Evolutionary conservation across 2,113 vertebrate species (phyloP), one percentile per base, ranked within the genome.

Genomic region (Sinocyclocheilus grahami): DNA sequence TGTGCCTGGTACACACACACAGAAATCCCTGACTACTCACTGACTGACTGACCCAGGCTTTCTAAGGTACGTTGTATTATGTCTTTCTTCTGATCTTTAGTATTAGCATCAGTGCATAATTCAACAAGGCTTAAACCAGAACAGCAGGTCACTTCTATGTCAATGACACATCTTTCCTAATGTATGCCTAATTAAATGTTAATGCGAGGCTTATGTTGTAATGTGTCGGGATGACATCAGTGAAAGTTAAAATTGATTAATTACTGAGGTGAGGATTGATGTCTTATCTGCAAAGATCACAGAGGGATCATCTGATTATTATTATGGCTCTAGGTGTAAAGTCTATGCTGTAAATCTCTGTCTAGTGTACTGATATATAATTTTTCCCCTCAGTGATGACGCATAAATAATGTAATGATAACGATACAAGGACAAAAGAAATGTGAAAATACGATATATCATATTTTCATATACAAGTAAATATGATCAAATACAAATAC

Each of bases 321-420:
- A 48, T 69, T 69, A 51, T 82, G 39, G 42, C 37, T 63, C 37
- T 18, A 4, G 18, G 80, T 51, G 80, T 82, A 82, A 82, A 82
- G 80, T 82, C 63, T 71, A 82, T 71, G 80, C 63, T n/a, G 9
- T 81, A 81, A 81, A 81, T 14, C 8, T 46, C 69, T 10, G 18
- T n/a, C 42, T 24, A 27, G 74, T 4, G 22, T 27, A 24, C 42
- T n/a, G 69, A 22, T 72, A 22, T 72, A 39, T 48, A 0, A n/a
- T 48, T 8, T 48, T 76, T 0, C n/a, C 42, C n/a, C 5, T 48
- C 5, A 76, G n/a, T 14, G 42, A 51, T 76, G 42, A 76, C 42
- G 1, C n/a, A 51, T 16, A 76, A 11, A 27, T 24, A 51, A 51
- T 13, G 4, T 5, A 48, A 51, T 48, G 74, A 76, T 76, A 76